Evolutionary conservation across 2,113 vertebrate genomes (phyloP), one percentile per base, ranked within the genome.

Genomic region (Procapra przewalskii): DNA sequence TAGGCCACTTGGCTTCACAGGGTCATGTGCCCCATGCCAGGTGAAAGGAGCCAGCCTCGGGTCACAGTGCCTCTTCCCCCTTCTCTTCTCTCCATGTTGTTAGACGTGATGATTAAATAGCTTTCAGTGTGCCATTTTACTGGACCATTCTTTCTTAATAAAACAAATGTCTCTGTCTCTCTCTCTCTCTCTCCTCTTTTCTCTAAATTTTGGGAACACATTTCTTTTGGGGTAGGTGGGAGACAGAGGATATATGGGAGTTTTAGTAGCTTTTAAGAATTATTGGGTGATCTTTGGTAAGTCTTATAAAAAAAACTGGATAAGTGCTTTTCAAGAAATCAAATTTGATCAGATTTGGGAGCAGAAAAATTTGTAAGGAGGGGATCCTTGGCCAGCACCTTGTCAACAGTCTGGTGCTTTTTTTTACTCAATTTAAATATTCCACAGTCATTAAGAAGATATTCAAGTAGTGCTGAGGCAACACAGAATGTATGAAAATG

Each of bases 341-440:
- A 85, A 43, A 94, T 60, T 67, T 62, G 31, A 88, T 92, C 94
- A 48, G 75, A 75, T 83, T 84, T 83, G 13, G n/a, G 25, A 43
- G 17, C 27, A 94, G 50, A 55, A 96, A 92, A 60, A 92, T 94
- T 85, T 90, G 15, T 84, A 54, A 79, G 17, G 12, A 83, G 16
- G 64, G n/a, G 1, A 77, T 94, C 40, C 48, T 48, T 87, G 93
- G 45, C 43, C 45, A 90, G 83, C 54, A 81, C 60, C 84, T 85
- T 93, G 31, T 97, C 94, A 91, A 93, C 33, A 98, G 55, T 92
- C 13, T 94, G 54, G 19, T 45, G 54, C 43, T 91, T 12, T n/a
- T n/a, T 93, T 86, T 64, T 89, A 82, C 50, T 94, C 17, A 75
- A 79, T 94, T 96, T 86, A 95, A 96, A 80, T 91, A 93, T 80